Evolutionary conservation across 2,888 invertebrate species (phyloP), one percentile per base, ranked within the genome.

Genomic region (Eupithecia exiguata): DNA sequence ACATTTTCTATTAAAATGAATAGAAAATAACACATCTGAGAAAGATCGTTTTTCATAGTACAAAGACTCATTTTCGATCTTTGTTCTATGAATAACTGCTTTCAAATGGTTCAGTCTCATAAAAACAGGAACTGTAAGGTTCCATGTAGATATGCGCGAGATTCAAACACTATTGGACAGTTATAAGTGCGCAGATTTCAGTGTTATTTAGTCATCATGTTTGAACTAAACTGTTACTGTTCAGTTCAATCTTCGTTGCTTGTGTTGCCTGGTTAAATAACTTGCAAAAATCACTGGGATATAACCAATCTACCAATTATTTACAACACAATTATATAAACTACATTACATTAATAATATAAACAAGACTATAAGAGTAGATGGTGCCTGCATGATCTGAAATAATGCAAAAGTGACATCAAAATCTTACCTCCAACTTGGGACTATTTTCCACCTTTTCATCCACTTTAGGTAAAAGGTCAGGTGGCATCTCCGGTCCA

Each of bases 401-500:
- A 18, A 46, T 46, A 6, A 16, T 18, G 18, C 5, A 18, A 46
- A 1, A 46, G 46, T 18, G 18, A 18, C 46, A 46, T 43, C 16
- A 18, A 43, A 46, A 46, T 46, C 46, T 46, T 46, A 90, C 92
- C 86, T 87, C 85, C 75, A 83, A 82, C 38, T 80, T 81, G 21
- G 46, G 65, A 43, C 73, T 63, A 79, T 69, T 81, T 66, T 81
- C 79, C 63, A 77, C 71, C 68, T 82, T 85, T 12, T 81, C 82
- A 10, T 84, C 84, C 4, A 79, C 75, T 71, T 86, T 87, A 10
- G 83, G 70, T 35, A 35, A 81, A 25, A 62, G 35, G 76, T 82
- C 84, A 0, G 89, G 85, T 7, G 94, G 93, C 40, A 94, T 79
- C 74, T 93, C 93, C 0, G 94, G 94, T 9, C 94, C 94, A 62